phyloP scores from a whole-genome alignment of 2,797 vertebrate genomes.

The Pristis pectinata region DNA sequence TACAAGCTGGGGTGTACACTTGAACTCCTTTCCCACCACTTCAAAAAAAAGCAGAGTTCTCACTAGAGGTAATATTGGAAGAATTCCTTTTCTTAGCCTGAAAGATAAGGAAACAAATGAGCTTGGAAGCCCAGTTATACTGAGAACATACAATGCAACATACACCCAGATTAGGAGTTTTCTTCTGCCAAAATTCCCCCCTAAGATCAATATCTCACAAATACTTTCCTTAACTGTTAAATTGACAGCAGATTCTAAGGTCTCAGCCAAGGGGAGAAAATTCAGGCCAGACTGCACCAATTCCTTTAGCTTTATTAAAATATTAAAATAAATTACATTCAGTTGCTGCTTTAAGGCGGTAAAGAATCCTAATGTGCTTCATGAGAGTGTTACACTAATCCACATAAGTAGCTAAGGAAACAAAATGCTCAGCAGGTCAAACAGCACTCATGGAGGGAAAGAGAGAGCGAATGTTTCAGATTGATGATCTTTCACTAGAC shows the following conservation, averaged over 20 bases:
- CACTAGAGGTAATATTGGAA: not conserved
- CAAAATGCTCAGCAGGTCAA: too few species aligned
- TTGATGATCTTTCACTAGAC: too few species aligned
- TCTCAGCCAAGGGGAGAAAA: not conserved
- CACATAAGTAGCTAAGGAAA: too few species aligned
- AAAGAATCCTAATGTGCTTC: too few species aligned
- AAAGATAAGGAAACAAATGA: not conserved
- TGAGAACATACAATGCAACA: not conserved
- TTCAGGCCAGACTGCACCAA: not conserved
- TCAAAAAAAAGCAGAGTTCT: not conserved
- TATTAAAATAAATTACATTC: too few species aligned
- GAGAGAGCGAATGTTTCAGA: too few species aligned
- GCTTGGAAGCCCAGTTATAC: not conserved
- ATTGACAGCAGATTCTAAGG: not conserved
- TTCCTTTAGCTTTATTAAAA: not conserved
- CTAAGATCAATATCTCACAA: not conserved
- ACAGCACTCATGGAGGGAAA: too few species aligned
- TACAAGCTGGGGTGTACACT: not conserved
- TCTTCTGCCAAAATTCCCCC: not conserved
- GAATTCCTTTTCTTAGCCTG: not conserved
- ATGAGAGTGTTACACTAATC: too few species aligned
- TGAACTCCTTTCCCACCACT: not conserved
- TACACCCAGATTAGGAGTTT: not conserved
- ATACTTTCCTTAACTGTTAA: not conserved
- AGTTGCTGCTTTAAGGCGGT: too few species aligned